Evolutionary conservation across 2,797 vertebrate genomes (phyloP).

Genomic region (Megaceryle alcyon): DNA sequence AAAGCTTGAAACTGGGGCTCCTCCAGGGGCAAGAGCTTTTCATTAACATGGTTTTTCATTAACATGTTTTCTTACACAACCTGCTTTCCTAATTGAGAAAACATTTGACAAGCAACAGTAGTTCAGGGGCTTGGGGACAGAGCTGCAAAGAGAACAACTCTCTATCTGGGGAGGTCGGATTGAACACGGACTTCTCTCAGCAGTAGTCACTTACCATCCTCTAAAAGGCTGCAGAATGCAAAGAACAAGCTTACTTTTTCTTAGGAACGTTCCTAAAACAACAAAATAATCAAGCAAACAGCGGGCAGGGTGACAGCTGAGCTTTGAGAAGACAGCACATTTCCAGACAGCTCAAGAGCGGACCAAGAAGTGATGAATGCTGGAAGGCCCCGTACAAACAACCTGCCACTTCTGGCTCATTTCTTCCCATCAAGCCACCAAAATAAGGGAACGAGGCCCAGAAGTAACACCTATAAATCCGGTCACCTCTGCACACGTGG

Average conservation of each 20-base stretch:
- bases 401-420: not conserved
- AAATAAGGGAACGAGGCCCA: not conserved
- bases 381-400: not conserved
- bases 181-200: not conserved
- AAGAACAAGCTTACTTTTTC: not conserved
- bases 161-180: not conserved
- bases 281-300: not conserved
- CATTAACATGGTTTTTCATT: constrained; percentile 45
- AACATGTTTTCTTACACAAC: constrained; percentile 18
- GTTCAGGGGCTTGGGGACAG: not conserved
- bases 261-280: not conserved
- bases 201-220: not conserved
- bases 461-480: not conserved
- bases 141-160: not conserved
- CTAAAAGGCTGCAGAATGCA: not conserved
- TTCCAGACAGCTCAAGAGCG: not conserved
- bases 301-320: not conserved
- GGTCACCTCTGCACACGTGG: not conserved
- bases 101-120: not conserved
- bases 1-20: not conserved
- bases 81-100: not conserved
- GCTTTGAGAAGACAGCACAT: not conserved
- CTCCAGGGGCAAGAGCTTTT: not conserved
- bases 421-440: not conserved
- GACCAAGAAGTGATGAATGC: not conserved